phyloP scores from a whole-genome alignment of 2,888 invertebrate species.

The Eupithecia vulgata region DNA sequence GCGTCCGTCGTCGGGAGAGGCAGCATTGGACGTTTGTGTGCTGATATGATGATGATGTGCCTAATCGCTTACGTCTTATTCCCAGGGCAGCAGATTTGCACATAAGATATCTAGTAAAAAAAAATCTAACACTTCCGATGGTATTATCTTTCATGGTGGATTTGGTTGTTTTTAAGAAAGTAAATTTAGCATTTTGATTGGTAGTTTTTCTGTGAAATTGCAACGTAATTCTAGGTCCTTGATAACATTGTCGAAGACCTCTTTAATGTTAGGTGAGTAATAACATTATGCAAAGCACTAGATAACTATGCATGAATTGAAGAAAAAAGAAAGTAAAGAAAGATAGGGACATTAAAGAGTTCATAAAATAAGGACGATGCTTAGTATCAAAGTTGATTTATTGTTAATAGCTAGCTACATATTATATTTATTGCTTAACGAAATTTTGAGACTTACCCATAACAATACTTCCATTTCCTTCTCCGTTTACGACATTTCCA shows the following conservation, averaged over 20 bases:
- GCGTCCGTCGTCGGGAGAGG: not conserved
- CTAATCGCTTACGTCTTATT: not conserved
- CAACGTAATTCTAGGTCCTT: not conserved
- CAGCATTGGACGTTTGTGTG: not conserved
- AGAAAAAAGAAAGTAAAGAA: not conserved
- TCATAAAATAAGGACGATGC: not conserved
- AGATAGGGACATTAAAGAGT: not conserved
- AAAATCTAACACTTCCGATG: not conserved
- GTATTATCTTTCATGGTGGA: not conserved
- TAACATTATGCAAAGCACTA: slow-evolving; percentile 5
- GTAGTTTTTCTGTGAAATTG: not conserved
- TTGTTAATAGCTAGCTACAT: too few species aligned
- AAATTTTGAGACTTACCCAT: slow-evolving; percentile 37
- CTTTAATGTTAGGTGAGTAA: not conserved
- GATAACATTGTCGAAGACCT: not conserved
- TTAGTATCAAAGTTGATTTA: not conserved
- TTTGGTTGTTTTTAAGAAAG: not conserved
- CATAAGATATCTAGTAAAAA: not conserved
- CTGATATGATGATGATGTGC: not conserved
- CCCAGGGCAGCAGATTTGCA: not conserved
- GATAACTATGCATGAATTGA: not conserved
- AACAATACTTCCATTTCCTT: slow-evolving; percentile 39
- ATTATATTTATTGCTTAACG: too few species aligned
- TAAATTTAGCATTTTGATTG: not conserved
- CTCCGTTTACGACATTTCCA: slow-evolving; percentile 32